These are phyloP conservation scores for Mizuhopecten yessoensis DNA, from an alignment of 1,140 invertebrate species.

Conservation along the genomic window DNA sequence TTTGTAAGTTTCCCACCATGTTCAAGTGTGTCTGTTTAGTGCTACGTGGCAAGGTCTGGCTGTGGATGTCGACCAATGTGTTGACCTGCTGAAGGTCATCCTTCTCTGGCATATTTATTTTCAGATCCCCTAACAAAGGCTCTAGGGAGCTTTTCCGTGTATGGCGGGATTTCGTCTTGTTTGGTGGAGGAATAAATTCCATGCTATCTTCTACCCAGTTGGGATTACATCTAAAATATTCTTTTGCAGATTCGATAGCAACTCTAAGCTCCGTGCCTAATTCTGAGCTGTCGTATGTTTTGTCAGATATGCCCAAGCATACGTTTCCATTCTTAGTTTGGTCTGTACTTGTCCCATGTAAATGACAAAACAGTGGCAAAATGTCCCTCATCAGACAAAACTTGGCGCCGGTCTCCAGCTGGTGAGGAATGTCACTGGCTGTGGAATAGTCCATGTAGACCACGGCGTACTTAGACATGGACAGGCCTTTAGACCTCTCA, in stretches of 20 bases:
- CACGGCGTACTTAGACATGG: slow-evolving; percentile 75
- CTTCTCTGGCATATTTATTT: slow-evolving; percentile 44
- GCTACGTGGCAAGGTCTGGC: slow-evolving; percentile 60
- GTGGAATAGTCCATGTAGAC: slow-evolving; percentile 79
- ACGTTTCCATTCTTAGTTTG: slow-evolving; percentile 66
- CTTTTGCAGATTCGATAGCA: slow-evolving; percentile 76
- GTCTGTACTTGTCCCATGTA: slow-evolving; percentile 72
- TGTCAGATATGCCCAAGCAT: slow-evolving; percentile 61
- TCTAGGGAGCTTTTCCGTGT: slow-evolving; percentile 73
- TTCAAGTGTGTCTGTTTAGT: slow-evolving; percentile 47
- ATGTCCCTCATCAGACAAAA: slow-evolving; percentile 80
- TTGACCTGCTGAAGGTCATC: slow-evolving; percentile 50
- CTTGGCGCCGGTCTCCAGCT: slow-evolving; percentile 75
- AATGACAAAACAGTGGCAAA: slow-evolving; percentile 72
- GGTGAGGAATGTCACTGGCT: slow-evolving; percentile 77
- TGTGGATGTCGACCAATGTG: slow-evolving; percentile 58
- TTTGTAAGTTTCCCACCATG: slow-evolving; percentile 54
- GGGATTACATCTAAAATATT: slow-evolving; percentile 76
- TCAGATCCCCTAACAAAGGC: slow-evolving; percentile 66
- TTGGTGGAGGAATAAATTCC: slow-evolving; percentile 68
- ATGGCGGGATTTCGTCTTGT: slow-evolving; percentile 68
- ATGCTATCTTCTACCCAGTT: slow-evolving; percentile 80
- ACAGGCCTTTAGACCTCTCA: slow-evolving; percentile 75
- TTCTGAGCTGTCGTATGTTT: slow-evolving; percentile 74
- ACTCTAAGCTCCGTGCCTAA: slow-evolving; percentile 72